A percentile compares a stretch with the other conserved stretches of the same genome.
Conservation (phyloP, 2,113 vertebrate species). For the Scopus umbretta region DNA sequence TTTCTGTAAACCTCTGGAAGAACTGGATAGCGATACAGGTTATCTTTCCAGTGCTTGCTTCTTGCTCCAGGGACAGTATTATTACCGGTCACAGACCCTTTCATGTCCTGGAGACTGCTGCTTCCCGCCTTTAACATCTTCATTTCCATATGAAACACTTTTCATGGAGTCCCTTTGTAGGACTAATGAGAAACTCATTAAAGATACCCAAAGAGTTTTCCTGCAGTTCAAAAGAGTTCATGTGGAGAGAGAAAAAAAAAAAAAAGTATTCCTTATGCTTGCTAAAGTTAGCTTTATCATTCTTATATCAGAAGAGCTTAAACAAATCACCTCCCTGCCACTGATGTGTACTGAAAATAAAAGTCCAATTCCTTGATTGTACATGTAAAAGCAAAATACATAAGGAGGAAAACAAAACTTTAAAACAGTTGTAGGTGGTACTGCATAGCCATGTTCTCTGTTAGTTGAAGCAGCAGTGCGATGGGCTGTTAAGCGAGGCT, state of each 20-base stretch:
- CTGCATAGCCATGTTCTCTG: neutral
- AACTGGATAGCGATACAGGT: neutral
- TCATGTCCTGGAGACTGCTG: neutral
- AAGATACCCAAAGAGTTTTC: neutral
- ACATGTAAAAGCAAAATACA: neutral
- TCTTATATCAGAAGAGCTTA: neutral
- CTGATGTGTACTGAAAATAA: rapidly evolving
- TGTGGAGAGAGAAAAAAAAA: neutral
- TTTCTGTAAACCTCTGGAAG: neutral
- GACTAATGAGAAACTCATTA: neutral
- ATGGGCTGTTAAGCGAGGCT: neutral
- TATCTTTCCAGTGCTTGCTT: neutral
- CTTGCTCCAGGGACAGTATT: neutral
- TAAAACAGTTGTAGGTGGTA: neutral
- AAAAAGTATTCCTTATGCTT: neutral
- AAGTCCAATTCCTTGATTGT: neutral
- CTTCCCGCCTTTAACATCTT: neutral
- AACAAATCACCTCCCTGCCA: neutral
- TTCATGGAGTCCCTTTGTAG: neutral
- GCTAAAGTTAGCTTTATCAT: neutral
- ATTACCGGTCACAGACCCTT: neutral
- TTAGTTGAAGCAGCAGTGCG: neutral
- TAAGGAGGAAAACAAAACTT: neutral
- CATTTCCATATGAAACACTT: neutral
- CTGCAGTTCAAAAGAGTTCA: neutral